Conservation (phyloP, 2,888 invertebrate genomes). For the Stenchaetothrips biformis region DNA sequence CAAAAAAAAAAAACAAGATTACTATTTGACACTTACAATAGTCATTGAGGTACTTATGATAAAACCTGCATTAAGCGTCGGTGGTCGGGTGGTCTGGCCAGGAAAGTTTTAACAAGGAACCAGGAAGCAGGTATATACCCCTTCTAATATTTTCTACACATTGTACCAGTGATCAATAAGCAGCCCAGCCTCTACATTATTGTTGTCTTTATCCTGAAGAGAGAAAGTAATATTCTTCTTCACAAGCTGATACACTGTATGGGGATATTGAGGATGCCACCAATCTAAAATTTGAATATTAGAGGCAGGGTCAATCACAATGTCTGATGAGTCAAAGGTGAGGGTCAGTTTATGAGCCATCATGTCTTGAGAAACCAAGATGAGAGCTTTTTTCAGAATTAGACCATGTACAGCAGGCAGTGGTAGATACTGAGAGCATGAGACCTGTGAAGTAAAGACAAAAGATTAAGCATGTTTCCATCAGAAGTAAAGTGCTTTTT, state of each 20-base stretch:
- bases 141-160: not conserved
- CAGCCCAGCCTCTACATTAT: not conserved
- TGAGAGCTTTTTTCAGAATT: constrained; percentile 53
- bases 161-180: not conserved
- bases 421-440: constrained; percentile 53
- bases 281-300: constrained; percentile 56
- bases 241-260: constrained; percentile 34
- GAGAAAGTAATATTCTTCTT: not conserved
- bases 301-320: constrained; percentile 51
- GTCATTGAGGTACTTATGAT: too few species aligned
- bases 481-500: constrained; percentile 40
- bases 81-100: too few species aligned
- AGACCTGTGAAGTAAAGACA: constrained; percentile 48
- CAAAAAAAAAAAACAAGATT: too few species aligned
- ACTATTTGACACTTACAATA: too few species aligned
- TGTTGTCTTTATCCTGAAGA: not conserved
- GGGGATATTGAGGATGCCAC: constrained; percentile 61
- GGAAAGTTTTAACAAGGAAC: too few species aligned
- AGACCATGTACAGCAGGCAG: constrained; percentile 58
- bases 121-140: too few species aligned
- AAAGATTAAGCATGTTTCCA: not conserved
- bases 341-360: constrained; percentile 45
- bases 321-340: constrained; percentile 50
- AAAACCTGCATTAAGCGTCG: too few species aligned
- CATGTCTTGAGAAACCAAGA: constrained; percentile 51